A percentile compares a stretch with the other conserved stretches of the same genome.
Conservation (phyloP, 2,113 vertebrate genomes). For the Trogon surrucura region DNA sequence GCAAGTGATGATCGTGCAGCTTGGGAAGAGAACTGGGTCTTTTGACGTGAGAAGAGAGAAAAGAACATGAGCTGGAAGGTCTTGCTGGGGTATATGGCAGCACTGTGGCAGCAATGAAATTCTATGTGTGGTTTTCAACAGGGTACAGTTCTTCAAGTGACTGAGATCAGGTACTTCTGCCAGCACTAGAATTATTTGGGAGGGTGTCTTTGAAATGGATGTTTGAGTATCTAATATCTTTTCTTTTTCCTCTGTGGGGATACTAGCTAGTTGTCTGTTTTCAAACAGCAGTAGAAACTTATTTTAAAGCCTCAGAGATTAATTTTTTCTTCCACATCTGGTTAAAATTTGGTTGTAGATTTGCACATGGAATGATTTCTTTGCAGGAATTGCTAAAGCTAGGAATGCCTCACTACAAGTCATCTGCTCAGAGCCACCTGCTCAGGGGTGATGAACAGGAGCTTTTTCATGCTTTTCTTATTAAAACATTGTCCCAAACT, state of each 20-base stretch:
- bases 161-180: neutral
- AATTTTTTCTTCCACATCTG: neutral
- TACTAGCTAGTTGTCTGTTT: neutral
- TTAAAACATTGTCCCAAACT: neutral
- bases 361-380: neutral
- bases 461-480: neutral
- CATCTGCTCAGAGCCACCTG: neutral
- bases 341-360: neutral
- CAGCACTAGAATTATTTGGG: neutral
- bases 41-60: rapidly evolving
- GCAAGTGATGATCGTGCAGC: rapidly evolving
- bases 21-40: neutral
- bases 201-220: neutral
- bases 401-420: neutral
- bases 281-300: neutral
- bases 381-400: neutral
- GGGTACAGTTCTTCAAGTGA: neutral
- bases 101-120: neutral
- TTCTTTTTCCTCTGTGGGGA: neutral
- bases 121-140: neutral
- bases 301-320: neutral
- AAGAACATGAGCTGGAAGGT: neutral
- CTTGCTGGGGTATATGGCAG: rapidly evolving
- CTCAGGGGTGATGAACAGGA: neutral
- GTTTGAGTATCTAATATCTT: neutral